Base-by-base conservation (phyloP, 53 echinoderm and acorn worm genomes). In the Arbacia lixula region DNA sequence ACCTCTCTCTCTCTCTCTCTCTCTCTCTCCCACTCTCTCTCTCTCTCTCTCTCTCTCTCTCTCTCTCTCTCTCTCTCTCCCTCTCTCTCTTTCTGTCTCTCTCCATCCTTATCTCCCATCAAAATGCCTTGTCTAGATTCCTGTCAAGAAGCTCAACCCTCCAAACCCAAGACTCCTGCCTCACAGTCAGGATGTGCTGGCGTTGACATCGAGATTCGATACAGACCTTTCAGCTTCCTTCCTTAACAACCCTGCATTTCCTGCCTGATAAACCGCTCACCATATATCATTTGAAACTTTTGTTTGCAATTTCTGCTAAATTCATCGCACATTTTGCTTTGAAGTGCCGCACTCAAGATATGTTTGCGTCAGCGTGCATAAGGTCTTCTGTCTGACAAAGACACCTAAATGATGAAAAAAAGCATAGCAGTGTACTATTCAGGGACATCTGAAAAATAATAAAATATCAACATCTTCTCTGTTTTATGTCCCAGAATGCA, bases 111-210 rank as follows among this genome's bases (percentile, higher is more conserved):
- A 73, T 73, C 73, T 12, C 12, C 25, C 0, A 28, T 17, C 19
- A 30, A 73, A 73, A 73, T 73, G 50, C 53, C 14, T 53, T 28
- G 31, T 9, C 46, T 29, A 49, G 73, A 73, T 73, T 73, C 73
- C 73, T 52, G 73, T 53, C 53, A 1, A 20, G 21, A 42, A 25
- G 43, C 16, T 22, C n/a, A n/a, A n/a, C n/a, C n/a, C n/a, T n/a
- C n/a, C n/a, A n/a, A n/a, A n/a, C n/a, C n/a, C n/a, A n/a, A n/a
- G n/a, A n/a, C n/a, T n/a, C n/a, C n/a, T n/a, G n/a, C n/a, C n/a
- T 46, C 46, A 46, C 5, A 20, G 12, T 4, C 57, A 17, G 57
- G 57, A 17, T 5, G 21, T 56, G 57, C 14, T 20, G n/a, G 57
- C 57, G 21, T 20, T 56, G 14, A 56, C 57, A 56, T 56, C n/a